Base-by-base conservation (phyloP, 2,113 vertebrate species). In the Chionomys nivalis region DNA sequence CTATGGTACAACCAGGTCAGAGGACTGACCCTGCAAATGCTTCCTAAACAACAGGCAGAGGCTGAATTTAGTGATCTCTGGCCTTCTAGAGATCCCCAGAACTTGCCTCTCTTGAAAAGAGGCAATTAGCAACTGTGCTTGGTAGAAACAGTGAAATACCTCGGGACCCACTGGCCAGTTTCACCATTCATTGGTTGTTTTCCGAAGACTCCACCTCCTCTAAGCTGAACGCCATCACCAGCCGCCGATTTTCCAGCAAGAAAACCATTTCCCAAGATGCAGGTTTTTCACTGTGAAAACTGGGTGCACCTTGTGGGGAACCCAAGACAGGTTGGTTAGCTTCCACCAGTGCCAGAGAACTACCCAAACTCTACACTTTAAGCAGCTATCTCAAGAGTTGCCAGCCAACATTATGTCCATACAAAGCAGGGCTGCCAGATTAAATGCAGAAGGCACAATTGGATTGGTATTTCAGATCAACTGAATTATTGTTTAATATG, bases 31-130 rank as follows among this genome's bases (percentile, higher is more conserved):
- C 68, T 78, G 23, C 24, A 95, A 95, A 83, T 90, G 42, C 52
- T 91, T 90, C 61, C 77, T 90, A 90, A 92, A 75, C 28, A 81
- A 77, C 10, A 72, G 65, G 44, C 4, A 96, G 33, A 87, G 17
- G 49, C 61, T 78, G 49, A 89, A 92, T 87, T 72, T 58, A 36
- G 39, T 91, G 55, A 61, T 82, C 42, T 61, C 66, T 93, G 75
- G 47, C 76, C 91, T 94, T 31, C 66, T 87, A 76, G n/a, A 86
- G 55, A 94, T 70, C 13, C 13, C 55, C 9, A 4, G 24, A 94
- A 93, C 3, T 7, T 91, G 47, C n/a, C 52, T 77, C 36, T 88
- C 65, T 94, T 94, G 65, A 68, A 95, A 93, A 93, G 24, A 78
- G 36, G 24, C 87, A 47, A 33, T 7, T 17, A 88, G 39, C 39